A percentile compares a stretch with the other conserved stretches of the same genome.
phyloP scores from a whole-genome alignment of 2,113 vertebrate genomes.

The Phrynocephalus versicolor region DNA sequence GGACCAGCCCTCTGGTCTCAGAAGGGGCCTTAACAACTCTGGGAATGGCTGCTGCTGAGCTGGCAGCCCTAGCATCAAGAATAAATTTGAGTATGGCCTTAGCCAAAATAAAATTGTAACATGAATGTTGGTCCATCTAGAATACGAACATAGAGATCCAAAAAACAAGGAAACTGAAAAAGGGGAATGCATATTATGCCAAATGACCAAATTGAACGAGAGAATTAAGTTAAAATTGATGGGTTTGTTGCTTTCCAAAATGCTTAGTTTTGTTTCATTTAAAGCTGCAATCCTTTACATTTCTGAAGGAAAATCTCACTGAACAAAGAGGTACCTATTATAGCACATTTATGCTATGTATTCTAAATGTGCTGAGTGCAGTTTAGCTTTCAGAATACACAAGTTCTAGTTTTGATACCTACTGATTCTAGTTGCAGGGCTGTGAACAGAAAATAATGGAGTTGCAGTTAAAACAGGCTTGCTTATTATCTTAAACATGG shows the following conservation, averaged over 20 bases:
- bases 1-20: too few species aligned
- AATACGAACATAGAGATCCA: not conserved
- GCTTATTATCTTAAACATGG: not conserved
- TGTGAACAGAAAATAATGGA: slow-evolving; percentile 3
- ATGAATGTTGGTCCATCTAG: not conserved
- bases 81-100: not conserved
- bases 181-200: not conserved
- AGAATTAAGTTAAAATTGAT: not conserved
- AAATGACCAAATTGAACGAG: not conserved
- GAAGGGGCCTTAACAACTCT: too few species aligned
- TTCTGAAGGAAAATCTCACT: too few species aligned
- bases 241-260: not conserved
- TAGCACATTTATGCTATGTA: not conserved
- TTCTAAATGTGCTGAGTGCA: not conserved
- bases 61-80: not conserved
- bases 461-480: slow-evolving; percentile 5
- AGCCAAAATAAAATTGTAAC: not conserved
- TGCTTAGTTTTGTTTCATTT: not conserved
- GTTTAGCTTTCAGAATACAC: slow-evolving; percentile 2
- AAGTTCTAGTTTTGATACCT: slow-evolving; percentile 1
- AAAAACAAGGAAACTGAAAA: not conserved
- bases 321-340: too few species aligned
- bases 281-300: not conserved
- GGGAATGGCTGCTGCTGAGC: not conserved
- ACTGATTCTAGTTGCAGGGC: not conserved